phyloP scores from a whole-genome alignment of 2,113 vertebrate genomes.

The Oncorhynchus keta region DNA sequence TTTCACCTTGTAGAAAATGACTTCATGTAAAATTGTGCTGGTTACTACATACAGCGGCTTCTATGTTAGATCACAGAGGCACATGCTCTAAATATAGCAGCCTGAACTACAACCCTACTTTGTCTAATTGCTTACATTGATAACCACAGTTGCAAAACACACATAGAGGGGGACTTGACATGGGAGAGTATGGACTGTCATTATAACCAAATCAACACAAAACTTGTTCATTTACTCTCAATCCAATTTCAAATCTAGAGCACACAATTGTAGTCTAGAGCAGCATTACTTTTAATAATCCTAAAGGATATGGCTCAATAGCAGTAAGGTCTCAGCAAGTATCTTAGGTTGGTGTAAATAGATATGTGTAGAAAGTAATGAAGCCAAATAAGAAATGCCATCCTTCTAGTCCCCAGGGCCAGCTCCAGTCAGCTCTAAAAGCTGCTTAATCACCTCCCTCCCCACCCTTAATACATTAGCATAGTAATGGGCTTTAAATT shows the following conservation, averaged over 20 bases:
- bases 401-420: slow-evolving; percentile 82
- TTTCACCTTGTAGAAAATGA: slow-evolving; percentile 51
- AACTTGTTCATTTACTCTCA: background rate
- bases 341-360: slow-evolving; percentile 83
- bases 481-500: slow-evolving; percentile 99
- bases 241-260: background rate
- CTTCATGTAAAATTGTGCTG: slow-evolving; percentile 42
- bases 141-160: slow-evolving; percentile 16
- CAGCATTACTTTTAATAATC: slow-evolving; percentile 73
- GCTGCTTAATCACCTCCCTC: slow-evolving; percentile 98
- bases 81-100: slow-evolving; percentile 37
- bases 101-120: slow-evolving; percentile 7
- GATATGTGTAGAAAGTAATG: slow-evolving; percentile 91
- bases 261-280: background rate
- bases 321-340: slow-evolving; percentile 70
- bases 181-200: background rate
- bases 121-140: slow-evolving; percentile 55
- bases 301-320: slow-evolving; percentile 70
- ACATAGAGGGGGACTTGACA: slow-evolving; percentile 8
- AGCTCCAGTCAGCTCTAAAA: slow-evolving; percentile 88
- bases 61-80: slow-evolving; percentile 19
- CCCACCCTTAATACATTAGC: slow-evolving; percentile 93
- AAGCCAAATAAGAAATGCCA: slow-evolving; percentile 90
- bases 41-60: slow-evolving; percentile 17
- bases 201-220: background rate